Conservation (phyloP, 1,140 invertebrate species). For the Atta cephalotes region DNA sequence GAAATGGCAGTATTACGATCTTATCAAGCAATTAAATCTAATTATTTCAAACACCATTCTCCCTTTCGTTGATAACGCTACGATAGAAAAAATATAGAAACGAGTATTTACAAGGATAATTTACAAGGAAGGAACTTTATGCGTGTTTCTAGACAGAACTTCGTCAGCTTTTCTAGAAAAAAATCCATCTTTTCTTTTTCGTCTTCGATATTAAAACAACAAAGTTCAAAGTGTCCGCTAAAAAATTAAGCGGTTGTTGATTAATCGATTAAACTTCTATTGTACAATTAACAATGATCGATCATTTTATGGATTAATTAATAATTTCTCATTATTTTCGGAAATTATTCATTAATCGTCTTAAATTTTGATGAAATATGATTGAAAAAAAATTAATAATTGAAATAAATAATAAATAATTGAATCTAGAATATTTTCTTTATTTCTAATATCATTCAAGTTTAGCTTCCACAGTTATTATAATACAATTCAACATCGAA, state of each 20-base stretch:
- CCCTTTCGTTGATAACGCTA: conserved; percentile 69
- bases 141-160: conserved; percentile 54
- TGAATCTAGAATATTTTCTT: neutral
- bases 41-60: conserved; percentile 27
- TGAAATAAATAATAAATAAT: too few relatives aligned
- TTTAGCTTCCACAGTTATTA: neutral
- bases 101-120: conserved; percentile 71
- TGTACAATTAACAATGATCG: neutral
- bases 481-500: neutral
- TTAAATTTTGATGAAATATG: conserved; percentile 23
- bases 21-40: conserved; percentile 33
- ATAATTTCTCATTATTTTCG: neutral
- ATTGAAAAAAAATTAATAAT: neutral
- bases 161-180: conserved; percentile 37
- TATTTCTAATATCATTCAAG: neutral
- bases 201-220: conserved; percentile 35
- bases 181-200: conserved; percentile 56
- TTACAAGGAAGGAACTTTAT: conserved; percentile 71
- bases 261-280: conserved; percentile 18
- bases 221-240: conserved; percentile 48
- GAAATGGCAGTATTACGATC: conserved; percentile 56
- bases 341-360: conserved; percentile 5
- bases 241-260: conserved; percentile 37
- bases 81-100: conserved; percentile 77
- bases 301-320: neutral